Conservation (phyloP, 92 coral and sea anemone species). For the Nematostella vectensis region DNA sequence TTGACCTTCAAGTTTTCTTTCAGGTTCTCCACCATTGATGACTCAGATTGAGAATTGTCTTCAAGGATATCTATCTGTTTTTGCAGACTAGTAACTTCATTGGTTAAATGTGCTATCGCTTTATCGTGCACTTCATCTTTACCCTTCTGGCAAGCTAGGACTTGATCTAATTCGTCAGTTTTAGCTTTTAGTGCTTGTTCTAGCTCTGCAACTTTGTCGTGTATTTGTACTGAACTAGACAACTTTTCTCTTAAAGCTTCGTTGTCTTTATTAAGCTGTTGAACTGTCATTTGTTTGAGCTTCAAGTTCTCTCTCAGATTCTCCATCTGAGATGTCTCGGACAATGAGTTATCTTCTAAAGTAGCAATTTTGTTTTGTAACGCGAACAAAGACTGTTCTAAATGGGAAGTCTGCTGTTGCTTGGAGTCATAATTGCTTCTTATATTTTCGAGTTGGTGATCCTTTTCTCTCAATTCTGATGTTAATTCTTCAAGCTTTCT, state of each 20-base stretch:
- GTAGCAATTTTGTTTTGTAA: conserved; percentile 46
- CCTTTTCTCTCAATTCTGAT: conserved; percentile 38
- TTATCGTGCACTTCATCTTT: conserved; percentile 4
- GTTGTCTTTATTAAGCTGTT: conserved; percentile 70
- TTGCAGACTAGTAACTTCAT: conserved; percentile 45
- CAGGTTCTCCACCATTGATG: conserved; percentile 64
- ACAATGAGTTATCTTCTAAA: conserved; percentile 67
- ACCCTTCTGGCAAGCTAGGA: conserved; percentile 5
- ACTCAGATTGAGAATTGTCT: conserved; percentile 71
- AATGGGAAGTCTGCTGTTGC: conserved; percentile 20
- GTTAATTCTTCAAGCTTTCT: conserved; percentile 53
- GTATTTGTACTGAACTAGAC: background rate
- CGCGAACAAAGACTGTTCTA: conserved; percentile 45
- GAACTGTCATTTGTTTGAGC: conserved; percentile 65
- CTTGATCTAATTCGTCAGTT: conserved; percentile 22
- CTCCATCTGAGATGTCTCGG: conserved; percentile 73
- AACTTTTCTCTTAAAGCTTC: conserved; percentile 52
- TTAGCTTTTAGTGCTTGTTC: conserved; percentile 29
- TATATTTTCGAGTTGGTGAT: conserved; percentile 42
- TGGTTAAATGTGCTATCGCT: conserved; percentile 27
- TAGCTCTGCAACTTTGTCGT: conserved; percentile 32
- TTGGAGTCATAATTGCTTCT: conserved; percentile 33
- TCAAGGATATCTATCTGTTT: conserved; percentile 45
- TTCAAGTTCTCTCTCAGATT: conserved; percentile 70
- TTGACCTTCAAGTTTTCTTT: conserved; percentile 67